Evolutionary conservation across 1,140 invertebrate species (phyloP).

Genomic region (Heliconius eleuchia): DNA sequence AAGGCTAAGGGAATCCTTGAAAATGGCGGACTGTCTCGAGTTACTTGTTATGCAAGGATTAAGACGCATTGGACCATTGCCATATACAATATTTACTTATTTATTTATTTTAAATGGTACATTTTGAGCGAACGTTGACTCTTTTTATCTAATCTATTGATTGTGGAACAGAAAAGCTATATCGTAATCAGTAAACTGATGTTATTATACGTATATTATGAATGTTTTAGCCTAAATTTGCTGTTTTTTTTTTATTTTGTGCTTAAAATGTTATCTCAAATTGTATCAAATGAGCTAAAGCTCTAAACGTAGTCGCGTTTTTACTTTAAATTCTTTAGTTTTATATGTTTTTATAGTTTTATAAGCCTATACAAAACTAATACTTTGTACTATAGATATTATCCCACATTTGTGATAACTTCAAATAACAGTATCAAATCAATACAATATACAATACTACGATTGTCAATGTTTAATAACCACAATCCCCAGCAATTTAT

Average conservation of each 20-base stretch:
- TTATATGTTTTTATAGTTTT: no score
- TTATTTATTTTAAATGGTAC: constrained; percentile 19
- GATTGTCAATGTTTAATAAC: constrained; percentile 61
- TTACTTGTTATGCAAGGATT: constrained; percentile 29
- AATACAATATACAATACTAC: constrained; percentile 55
- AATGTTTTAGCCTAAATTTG: neutral
- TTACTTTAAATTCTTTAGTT: no score
- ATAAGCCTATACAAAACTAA: neutral
- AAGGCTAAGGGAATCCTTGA: constrained; percentile 24
- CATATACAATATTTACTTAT: neutral
- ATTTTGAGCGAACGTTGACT: constrained; percentile 43
- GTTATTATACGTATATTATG: neutral
- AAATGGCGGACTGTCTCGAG: constrained; percentile 25
- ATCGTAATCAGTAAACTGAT: constrained; percentile 1
- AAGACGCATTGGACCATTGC: constrained; percentile 38
- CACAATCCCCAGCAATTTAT: constrained; percentile 65
- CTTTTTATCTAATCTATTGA: constrained; percentile 37
- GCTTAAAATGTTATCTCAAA: neutral
- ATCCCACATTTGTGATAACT: neutral
- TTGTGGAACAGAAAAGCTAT: constrained; percentile 36
- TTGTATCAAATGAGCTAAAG: no score
- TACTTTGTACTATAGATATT: neutral
- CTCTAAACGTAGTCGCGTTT: no score
- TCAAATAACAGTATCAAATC: constrained; percentile 35
- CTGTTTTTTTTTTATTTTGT: neutral